Evolutionary conservation across 2,888 invertebrate species (phyloP).

Genomic region (Meloe dianella): DNA sequence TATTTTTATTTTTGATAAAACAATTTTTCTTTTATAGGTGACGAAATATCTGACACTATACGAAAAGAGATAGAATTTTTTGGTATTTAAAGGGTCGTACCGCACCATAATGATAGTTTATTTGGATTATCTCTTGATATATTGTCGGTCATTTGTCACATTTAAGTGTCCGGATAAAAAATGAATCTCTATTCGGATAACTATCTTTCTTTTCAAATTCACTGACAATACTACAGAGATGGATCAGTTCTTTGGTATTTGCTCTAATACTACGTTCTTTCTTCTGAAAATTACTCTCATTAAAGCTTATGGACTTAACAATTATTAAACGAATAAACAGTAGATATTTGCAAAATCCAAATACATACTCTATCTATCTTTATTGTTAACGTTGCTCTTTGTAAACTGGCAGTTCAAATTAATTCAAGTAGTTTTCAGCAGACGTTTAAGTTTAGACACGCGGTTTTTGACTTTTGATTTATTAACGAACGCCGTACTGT

Average conservation of each 20-base stretch:
- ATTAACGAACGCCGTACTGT: background rate
- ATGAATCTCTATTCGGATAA: constrained; percentile 29
- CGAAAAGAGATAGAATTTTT: constrained; percentile 20
- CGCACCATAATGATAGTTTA: constrained; percentile 34
- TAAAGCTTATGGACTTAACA: background rate
- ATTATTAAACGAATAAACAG: background rate
- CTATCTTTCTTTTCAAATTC: constrained; percentile 26
- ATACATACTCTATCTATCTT: background rate
- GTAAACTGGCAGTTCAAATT: background rate
- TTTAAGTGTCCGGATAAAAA: constrained; percentile 34
- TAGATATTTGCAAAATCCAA: background rate
- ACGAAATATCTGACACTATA: constrained; percentile 28
- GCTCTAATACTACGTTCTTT: background rate
- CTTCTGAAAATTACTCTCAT: background rate
- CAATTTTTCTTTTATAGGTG: constrained; percentile 16
- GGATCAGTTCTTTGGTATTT: constrained; percentile 20
- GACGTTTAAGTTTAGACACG: background rate
- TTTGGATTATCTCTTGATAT: constrained; percentile 37
- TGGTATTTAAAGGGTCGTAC: constrained; percentile 24
- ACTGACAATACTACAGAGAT: constrained; percentile 19
- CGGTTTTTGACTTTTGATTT: background rate
- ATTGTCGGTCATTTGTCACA: constrained; percentile 35
- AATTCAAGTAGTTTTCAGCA: constrained; percentile 17
- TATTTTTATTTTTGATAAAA: too few relatives aligned
- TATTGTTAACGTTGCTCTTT: background rate